Conservation (phyloP, 2,888 invertebrate species). For the Kryphioiulus occultus region DNA sequence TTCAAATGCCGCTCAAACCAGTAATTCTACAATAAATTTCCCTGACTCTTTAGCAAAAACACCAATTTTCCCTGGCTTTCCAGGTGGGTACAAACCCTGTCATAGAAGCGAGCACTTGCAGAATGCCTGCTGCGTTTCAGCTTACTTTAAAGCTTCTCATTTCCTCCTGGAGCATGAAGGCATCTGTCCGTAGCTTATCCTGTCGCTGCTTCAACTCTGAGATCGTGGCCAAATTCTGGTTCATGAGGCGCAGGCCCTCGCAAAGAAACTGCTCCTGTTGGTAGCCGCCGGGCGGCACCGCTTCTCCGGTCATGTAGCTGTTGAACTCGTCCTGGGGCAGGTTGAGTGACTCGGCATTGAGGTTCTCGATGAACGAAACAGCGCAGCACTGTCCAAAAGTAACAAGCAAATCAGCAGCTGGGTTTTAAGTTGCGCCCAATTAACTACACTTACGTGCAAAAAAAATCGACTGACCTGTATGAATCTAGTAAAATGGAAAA, state of each 20-base stretch:
- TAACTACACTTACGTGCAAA: no score
- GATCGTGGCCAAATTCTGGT: constrained; percentile 77
- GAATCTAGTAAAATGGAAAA: constrained; percentile 45
- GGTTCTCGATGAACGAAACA: constrained; percentile 94
- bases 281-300: constrained; percentile 83
- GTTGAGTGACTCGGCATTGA: constrained; percentile 90
- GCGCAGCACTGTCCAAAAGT: constrained; percentile 87
- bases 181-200: constrained; percentile 70
- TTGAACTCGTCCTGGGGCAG: constrained; percentile 93
- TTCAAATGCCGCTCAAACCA: no score
- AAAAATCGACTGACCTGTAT: no score
- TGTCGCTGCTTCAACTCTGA: constrained; percentile 74
- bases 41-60: no score
- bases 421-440: no score
- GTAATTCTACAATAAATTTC: no score
- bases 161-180: constrained; percentile 73
- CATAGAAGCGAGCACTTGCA: no score
- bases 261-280: constrained; percentile 64
- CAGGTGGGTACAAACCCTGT: no score
- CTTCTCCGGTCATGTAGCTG: constrained; percentile 90
- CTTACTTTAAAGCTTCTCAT: constrained; percentile 75
- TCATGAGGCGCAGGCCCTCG: constrained; percentile 79
- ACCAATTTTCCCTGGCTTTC: no score
- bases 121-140: no score
- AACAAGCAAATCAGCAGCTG: not conserved